These are phyloP conservation scores for Bergia sp. DNA, from an alignment of 92 coral and sea anemone genomes.

Conservation along the genomic window DNA sequence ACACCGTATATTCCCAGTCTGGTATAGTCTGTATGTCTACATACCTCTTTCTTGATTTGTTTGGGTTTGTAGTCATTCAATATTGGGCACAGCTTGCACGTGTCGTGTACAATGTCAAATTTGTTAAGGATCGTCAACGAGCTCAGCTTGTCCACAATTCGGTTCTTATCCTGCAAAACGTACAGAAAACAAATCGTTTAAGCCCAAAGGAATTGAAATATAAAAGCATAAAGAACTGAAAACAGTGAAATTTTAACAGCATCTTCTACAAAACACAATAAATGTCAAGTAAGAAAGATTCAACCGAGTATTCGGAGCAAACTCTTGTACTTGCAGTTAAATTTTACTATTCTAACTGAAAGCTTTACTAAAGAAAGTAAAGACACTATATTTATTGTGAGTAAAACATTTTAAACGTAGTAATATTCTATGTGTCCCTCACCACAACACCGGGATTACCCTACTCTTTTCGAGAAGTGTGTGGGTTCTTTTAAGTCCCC, in stretches of 20 bases:
- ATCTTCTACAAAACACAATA: no score
- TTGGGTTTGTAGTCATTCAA: constrained; percentile 43
- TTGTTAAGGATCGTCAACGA: constrained; percentile 9
- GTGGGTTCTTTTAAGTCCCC: no score
- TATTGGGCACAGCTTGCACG: constrained; percentile 34
- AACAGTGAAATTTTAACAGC: neutral
- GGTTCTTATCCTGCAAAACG: constrained; percentile 19
- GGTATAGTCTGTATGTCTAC: neutral
- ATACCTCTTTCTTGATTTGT: constrained; percentile 31
- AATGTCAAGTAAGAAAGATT: no score
- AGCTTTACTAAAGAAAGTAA: neutral
- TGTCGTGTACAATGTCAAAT: constrained; percentile 10
- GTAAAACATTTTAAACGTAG: no score
- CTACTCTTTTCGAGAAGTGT: no score
- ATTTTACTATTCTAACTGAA: neutral
- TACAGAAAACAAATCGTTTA: neutral
- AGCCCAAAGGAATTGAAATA: neutral
- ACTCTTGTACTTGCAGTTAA: neutral
- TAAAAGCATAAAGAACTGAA: neutral
- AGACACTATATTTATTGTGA: no score
- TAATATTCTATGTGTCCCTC: no score
- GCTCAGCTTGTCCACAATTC: constrained; percentile 37
- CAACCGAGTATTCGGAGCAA: no score
- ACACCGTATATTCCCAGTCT: no score
- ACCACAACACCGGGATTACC: no score